Base-by-base conservation (phyloP, 1,140 invertebrate genomes). In the Drosophila mayri region DNA sequence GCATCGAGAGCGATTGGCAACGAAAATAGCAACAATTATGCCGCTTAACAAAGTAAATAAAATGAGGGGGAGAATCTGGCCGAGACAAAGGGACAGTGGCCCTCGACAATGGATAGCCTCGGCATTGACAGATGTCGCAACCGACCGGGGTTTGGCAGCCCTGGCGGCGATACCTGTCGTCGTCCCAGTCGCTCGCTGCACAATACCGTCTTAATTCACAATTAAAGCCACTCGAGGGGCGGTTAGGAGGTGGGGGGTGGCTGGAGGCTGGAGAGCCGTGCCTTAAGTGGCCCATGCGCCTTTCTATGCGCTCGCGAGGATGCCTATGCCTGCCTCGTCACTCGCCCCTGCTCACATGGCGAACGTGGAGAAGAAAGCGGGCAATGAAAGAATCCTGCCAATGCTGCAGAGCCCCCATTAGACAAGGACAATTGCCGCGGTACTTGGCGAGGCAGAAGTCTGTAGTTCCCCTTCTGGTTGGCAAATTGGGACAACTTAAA, bases 161-260 rank as follows among this genome's bases (percentile, higher is more conserved):
- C 78, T 79, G 74, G 79, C 66, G 38, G 59, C 57, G 18, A n/a
- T 72, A 63, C 65, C 52, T 60, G 47, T 25, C 41, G 41, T 40
- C 58, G 28, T 50, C 66, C 14, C 46, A 72, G 35, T 71, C 37
- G 20, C 47, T 46, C 49, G n/a, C 46, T 43, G 66, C 86, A 92
- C 91, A 92, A 92, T 92, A 92, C 91, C 74, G 91, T 83, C 91
- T 92, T 92, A 92, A 92, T 88, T 91, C 87, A 92, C 91, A 92
- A 92, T 91, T 90, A 92, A 92, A 91, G 84, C 90, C 90, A 79
- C 90, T 92, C 81, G 74, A 91, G 63, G 38, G 67, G 49, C 25
- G 60, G 43, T 32, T 49, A 46, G 49, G 8, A 11, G 54, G 16
- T 20, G 20, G 61, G 54, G 3, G 18, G 40, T 1, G 41, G 50